These are phyloP conservation scores for Saccopteryx bilineata DNA, from an alignment of 2,113 vertebrate genomes.

Conservation along the genomic window DNA sequence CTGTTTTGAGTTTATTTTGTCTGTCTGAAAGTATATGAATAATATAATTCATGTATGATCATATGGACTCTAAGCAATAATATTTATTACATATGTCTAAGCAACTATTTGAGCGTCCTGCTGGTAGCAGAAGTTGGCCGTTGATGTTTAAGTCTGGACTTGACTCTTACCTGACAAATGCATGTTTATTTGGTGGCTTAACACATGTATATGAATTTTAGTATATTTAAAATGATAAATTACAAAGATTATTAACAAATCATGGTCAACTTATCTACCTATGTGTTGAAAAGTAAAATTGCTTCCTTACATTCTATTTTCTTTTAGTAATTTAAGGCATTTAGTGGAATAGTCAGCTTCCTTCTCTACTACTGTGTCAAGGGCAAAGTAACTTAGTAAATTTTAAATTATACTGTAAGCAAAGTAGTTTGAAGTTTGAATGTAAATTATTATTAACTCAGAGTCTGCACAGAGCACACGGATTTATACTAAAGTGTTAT, in stretches of 20 bases:
- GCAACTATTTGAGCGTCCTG: not conserved
- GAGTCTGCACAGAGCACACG: not conserved
- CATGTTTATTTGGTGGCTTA: constrained; percentile 55
- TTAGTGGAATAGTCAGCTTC: not conserved
- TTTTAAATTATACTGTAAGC: constrained; percentile 47
- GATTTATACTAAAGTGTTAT: not conserved
- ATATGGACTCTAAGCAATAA: constrained; percentile 24
- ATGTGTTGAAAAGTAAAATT: constrained; percentile 54
- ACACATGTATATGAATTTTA: constrained; percentile 53
- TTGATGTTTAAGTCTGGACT: constrained; percentile 44
- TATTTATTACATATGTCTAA: not conserved
- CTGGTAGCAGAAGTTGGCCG: constrained; percentile 15
- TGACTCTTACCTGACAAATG: not conserved
- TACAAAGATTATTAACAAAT: not conserved
- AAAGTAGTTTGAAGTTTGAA: constrained; percentile 19
- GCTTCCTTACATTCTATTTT: constrained; percentile 10
- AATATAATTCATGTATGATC: not conserved
- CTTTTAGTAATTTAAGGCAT: constrained; percentile 45
- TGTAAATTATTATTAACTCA: not conserved
- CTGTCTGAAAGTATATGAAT: not conserved
- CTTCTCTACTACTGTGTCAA: constrained; percentile 17
- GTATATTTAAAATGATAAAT: constrained; percentile 41
- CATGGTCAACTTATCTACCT: not conserved
- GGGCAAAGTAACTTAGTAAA: not conserved
- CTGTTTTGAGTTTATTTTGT: not conserved